Evolutionary conservation across 2,888 invertebrate genomes (phyloP).

Genomic region (Unio pictorum): DNA sequence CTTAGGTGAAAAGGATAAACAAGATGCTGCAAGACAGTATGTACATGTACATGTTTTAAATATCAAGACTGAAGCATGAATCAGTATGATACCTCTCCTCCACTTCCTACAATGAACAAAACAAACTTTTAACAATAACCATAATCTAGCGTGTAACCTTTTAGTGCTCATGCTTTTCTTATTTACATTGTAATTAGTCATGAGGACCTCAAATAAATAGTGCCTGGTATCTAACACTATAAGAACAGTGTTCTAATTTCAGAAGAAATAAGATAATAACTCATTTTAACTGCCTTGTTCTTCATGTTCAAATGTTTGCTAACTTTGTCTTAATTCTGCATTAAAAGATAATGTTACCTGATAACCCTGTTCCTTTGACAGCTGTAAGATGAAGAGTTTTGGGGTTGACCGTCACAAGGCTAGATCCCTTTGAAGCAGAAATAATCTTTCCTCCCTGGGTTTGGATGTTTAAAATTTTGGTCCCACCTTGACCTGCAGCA

Average conservation of each 20-base stretch:
- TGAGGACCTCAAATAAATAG: no score
- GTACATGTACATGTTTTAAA: no score
- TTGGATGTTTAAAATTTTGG: constrained; percentile 66
- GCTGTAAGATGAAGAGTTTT: constrained; percentile 68
- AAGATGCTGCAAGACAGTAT: no score
- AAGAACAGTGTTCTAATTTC: not conserved
- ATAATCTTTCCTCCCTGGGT: constrained; percentile 64
- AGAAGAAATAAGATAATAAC: not conserved
- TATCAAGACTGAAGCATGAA: no score
- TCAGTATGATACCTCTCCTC: no score
- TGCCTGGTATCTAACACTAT: no score
- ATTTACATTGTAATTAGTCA: no score
- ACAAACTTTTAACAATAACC: no score
- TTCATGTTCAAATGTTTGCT: not conserved
- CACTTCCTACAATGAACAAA: no score
- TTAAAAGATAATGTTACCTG: constrained; percentile 18
- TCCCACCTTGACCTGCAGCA: constrained; percentile 43
- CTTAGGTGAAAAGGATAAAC: no score
- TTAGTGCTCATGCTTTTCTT: no score
- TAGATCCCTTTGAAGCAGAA: constrained; percentile 54
- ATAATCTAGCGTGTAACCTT: no score
- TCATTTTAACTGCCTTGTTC: not conserved
- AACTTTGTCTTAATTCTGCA: not conserved
- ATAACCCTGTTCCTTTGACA: constrained; percentile 51
- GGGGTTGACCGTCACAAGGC: constrained; percentile 68